A percentile compares a stretch with the other conserved stretches of the same genome.
phyloP scores from a whole-genome alignment of 2,888 invertebrate species.

The Parthenolecanium corni region DNA sequence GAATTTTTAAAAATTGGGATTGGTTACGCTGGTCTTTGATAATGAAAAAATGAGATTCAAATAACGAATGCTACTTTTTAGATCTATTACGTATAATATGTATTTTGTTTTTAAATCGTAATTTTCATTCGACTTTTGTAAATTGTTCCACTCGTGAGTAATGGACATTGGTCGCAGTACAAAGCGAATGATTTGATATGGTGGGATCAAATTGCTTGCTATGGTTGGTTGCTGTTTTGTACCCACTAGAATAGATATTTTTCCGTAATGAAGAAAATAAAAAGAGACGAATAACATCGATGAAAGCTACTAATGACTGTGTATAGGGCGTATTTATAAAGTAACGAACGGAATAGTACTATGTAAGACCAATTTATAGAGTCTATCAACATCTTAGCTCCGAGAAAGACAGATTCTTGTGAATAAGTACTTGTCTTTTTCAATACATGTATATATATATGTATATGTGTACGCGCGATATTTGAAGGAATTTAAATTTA shows the following conservation, averaged over 20 bases:
- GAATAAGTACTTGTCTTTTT: background rate
- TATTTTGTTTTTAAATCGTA: too few relatives aligned
- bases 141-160: too few relatives aligned
- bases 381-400: background rate
- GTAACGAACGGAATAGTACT: background rate
- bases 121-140: too few relatives aligned
- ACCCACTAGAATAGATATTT: background rate
- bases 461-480: background rate
- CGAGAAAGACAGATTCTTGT: background rate
- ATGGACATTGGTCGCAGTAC: too few relatives aligned
- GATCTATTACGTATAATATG: too few relatives aligned
- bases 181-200: too few relatives aligned
- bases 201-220: too few relatives aligned
- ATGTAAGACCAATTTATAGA: conserved; percentile 14
- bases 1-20: too few relatives aligned
- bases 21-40: too few relatives aligned
- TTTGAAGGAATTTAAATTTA: conserved; percentile 13
- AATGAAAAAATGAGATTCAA: too few relatives aligned
- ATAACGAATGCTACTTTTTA: too few relatives aligned
- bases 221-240: background rate
- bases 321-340: background rate
- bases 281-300: conserved; percentile 25
- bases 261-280: conserved; percentile 20
- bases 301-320: conserved; percentile 24
- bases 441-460: background rate